These are phyloP conservation scores for Aythya baeri DNA, from an alignment of 2,113 vertebrate species.

Conservation along the genomic window DNA sequence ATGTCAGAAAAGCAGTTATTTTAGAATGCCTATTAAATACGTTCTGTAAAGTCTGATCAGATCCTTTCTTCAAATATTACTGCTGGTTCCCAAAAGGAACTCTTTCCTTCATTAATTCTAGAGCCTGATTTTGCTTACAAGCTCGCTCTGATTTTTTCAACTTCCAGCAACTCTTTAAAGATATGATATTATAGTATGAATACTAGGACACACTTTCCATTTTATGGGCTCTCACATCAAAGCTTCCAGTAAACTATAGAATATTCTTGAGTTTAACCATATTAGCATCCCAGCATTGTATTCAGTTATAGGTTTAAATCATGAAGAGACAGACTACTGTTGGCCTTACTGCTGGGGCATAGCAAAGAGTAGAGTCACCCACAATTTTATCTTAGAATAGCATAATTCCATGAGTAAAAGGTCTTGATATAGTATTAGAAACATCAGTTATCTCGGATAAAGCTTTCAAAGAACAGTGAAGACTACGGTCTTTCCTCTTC, in stretches of 20 bases:
- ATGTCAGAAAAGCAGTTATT: not conserved
- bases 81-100: not conserved
- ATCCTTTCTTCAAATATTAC: not conserved
- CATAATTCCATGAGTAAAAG: not conserved
- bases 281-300: not conserved
- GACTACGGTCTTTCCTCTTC: not conserved
- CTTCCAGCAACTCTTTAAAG: not conserved
- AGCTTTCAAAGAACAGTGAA: not conserved
- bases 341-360: not conserved
- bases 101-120: not conserved
- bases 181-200: not conserved
- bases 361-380: not conserved
- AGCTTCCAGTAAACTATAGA: not conserved
- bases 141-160: not conserved
- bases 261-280: not conserved
- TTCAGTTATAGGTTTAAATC: not conserved
- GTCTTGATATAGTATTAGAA: not conserved
- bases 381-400: not conserved
- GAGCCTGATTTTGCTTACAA: not conserved
- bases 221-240: not conserved
- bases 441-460: not conserved
- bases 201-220: not conserved
- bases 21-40: not conserved
- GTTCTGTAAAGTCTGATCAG: not conserved
- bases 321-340: not conserved